Conservation (phyloP, 2,888 invertebrate genomes). For the Lepeophtheirus nordmannii region DNA sequence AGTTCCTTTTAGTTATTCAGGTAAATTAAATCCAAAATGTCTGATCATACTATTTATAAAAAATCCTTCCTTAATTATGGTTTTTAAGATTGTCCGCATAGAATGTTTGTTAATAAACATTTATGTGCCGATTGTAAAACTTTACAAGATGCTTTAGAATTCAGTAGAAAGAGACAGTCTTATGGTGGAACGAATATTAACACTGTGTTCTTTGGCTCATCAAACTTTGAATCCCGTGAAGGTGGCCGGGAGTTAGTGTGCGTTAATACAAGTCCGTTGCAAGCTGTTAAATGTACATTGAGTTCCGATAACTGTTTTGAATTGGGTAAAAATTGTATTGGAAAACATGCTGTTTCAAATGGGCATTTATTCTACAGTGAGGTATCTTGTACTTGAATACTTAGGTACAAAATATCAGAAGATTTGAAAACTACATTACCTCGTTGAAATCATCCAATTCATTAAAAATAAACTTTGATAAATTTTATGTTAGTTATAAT, state of each 20-base stretch:
- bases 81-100: neutral
- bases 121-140: neutral
- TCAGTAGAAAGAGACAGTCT: neutral
- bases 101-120: neutral
- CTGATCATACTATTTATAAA: neutral
- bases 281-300: neutral
- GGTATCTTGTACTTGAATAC: neutral
- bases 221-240: neutral
- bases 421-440: too few relatives aligned
- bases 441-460: neutral
- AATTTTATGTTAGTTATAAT: too few relatives aligned
- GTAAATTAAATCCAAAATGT: neutral
- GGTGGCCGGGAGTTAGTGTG: neutral
- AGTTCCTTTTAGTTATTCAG: neutral
- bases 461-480: neutral
- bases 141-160: neutral
- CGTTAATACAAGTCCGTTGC: neutral
- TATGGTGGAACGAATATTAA: neutral
- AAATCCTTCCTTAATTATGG: neutral
- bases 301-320: neutral
- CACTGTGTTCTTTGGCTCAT: neutral
- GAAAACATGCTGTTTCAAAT: neutral
- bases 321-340: neutral
- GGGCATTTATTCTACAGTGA: neutral
- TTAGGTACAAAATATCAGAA: too few relatives aligned